Percentiles rank a stretch among this genome's conserved stretches.
phyloP scores from a whole-genome alignment of 1,140 invertebrate species.

The Papilio aristodemus region DNA sequence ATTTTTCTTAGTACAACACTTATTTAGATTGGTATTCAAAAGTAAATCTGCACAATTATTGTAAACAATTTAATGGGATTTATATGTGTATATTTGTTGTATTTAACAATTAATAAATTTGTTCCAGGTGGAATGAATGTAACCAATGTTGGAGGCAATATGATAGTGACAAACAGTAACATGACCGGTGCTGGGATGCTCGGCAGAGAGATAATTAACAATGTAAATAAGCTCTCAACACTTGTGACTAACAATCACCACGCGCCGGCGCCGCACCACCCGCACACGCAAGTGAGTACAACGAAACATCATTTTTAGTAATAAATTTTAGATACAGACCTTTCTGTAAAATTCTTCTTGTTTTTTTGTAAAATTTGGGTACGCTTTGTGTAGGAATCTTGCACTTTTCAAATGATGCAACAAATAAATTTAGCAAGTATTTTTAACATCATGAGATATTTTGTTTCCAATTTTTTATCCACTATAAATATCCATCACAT shows the following conservation, averaged over 20 bases:
- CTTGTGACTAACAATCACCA: constrained; percentile 80
- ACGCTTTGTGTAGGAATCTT: no score
- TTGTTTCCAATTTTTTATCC: neutral
- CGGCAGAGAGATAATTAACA: constrained; percentile 84
- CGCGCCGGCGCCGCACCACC: constrained; percentile 59
- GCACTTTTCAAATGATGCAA: no score
- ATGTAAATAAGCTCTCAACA: constrained; percentile 83
- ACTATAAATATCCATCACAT: neutral
- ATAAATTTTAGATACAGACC: neutral
- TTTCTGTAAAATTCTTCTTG: no score
- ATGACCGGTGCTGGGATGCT: constrained; percentile 83
- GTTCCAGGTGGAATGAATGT: constrained; percentile 82
- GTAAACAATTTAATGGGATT: neutral
- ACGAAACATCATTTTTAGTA: neutral
- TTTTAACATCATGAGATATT: neutral
- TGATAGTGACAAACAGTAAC: constrained; percentile 87
- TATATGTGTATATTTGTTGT: constrained; percentile 21
- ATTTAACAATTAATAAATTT: constrained; percentile 34
- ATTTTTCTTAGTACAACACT: neutral
- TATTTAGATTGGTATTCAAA: neutral
- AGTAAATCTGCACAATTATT: neutral
- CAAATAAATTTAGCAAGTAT: neutral
- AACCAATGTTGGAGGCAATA: constrained; percentile 82
- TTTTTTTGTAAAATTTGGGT: no score
- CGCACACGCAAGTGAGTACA: constrained; percentile 73